Conservation (phyloP, 2,888 invertebrate species). For the Apodemia mormo region DNA sequence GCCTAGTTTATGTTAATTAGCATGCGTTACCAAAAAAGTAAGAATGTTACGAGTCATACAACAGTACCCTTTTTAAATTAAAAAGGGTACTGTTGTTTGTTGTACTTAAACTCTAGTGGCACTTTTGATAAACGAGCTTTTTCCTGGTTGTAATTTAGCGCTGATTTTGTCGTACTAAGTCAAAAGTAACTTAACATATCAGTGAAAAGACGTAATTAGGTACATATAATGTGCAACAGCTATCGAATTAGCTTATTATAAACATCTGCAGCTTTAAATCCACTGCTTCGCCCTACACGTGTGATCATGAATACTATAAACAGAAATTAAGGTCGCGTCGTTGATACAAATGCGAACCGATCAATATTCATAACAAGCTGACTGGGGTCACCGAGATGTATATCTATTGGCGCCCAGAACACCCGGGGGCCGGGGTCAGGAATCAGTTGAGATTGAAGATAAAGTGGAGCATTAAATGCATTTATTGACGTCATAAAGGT, state of each 20-base stretch:
- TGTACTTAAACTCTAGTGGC: too few species aligned
- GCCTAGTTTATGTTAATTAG: too few species aligned
- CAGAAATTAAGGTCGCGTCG: conserved; percentile 64
- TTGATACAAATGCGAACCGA: conserved; percentile 53
- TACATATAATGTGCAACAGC: too few species aligned
- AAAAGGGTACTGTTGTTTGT: too few species aligned
- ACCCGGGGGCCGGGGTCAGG: conserved; percentile 35
- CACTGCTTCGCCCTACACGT: conserved; percentile 40
- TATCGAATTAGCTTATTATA: neutral
- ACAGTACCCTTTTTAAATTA: too few species aligned
- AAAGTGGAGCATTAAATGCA: conserved; percentile 34
- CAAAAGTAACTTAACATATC: too few species aligned
- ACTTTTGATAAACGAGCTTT: too few species aligned
- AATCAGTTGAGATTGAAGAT: conserved; percentile 41
- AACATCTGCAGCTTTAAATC: conserved; percentile 10
- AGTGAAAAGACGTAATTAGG: too few species aligned
- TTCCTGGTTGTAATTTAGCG: too few species aligned
- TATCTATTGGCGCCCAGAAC: conserved; percentile 37
- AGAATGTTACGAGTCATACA: too few species aligned
- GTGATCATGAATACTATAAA: conserved; percentile 60
- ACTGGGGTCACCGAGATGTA: conserved; percentile 51
- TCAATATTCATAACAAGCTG: conserved; percentile 58
- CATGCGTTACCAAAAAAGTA: too few species aligned
- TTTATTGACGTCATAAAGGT: conserved; percentile 30
- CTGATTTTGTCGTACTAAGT: too few species aligned